Conservation (phyloP, 2,888 invertebrate genomes). For the Azorinus chamasolen region DNA sequence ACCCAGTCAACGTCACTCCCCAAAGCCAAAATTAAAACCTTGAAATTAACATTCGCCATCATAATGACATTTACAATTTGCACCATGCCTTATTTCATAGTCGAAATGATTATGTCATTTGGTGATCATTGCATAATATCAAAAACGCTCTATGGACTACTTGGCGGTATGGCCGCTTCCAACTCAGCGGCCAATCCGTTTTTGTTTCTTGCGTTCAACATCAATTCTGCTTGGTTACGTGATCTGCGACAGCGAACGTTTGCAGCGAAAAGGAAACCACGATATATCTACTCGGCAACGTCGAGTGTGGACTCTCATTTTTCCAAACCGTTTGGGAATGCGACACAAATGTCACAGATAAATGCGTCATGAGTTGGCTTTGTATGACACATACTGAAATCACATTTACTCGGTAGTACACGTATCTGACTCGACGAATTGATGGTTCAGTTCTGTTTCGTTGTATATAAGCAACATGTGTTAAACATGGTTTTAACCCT, state of each 20-base stretch:
- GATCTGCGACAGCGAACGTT: constrained; percentile 38
- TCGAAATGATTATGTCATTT: constrained; percentile 85
- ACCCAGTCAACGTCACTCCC: constrained; percentile 83
- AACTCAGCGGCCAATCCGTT: constrained; percentile 85
- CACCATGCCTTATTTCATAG: constrained; percentile 45
- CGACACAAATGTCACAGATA: constrained; percentile 12
- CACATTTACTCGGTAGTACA: too few relatives aligned
- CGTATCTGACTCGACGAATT: too few relatives aligned
- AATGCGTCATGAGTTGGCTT: too few relatives aligned
- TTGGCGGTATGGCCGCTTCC: constrained; percentile 83
- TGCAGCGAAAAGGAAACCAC: constrained; percentile 31
- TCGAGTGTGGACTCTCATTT: constrained; percentile 57
- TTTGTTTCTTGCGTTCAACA: constrained; percentile 84
- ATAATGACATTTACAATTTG: constrained; percentile 78
- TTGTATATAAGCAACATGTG: too few relatives aligned
- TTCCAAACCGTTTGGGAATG: constrained; percentile 29
- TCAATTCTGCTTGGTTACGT: constrained; percentile 64
- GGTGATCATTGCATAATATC: constrained; percentile 76
- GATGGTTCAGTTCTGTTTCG: too few relatives aligned
- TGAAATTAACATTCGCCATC: constrained; percentile 85
- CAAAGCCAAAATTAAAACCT: constrained; percentile 85
- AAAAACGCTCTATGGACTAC: constrained; percentile 71
- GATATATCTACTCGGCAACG: constrained; percentile 58
- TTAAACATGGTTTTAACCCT: too few relatives aligned
- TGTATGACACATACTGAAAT: too few relatives aligned